phyloP scores from a whole-genome alignment of 30 jellyfish, hydroid and myxozoan genomes.

The Pelagia noctiluca region DNA sequence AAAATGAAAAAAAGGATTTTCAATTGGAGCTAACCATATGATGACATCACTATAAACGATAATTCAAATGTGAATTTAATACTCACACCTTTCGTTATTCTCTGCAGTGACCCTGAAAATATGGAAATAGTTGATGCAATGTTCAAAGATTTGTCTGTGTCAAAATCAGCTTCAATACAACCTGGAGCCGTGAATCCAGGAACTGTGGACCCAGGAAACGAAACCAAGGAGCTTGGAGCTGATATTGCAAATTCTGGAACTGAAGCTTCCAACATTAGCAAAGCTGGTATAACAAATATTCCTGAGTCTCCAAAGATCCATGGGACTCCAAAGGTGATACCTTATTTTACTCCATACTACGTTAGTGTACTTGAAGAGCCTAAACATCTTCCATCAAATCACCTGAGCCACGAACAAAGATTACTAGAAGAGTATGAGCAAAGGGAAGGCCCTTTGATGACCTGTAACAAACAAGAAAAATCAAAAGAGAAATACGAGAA shows the following conservation, averaged over 20 bases:
- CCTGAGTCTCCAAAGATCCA: neutral
- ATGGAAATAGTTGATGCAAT: neutral
- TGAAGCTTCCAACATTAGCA: neutral
- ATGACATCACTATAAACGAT: too few relatives aligned
- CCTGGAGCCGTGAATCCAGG: too few relatives aligned
- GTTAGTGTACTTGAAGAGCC: slow-evolving; percentile 54
- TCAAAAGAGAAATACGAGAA: slow-evolving; percentile 71
- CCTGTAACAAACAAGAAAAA: neutral
- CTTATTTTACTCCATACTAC: slow-evolving; percentile 18
- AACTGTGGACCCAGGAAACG: neutral
- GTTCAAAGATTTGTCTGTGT: slow-evolving; percentile 6
- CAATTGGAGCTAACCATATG: too few relatives aligned
- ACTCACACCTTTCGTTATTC: too few relatives aligned
- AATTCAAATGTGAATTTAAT: too few relatives aligned
- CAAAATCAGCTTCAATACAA: neutral
- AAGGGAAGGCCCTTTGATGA: slow-evolving; percentile 37
- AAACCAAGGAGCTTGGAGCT: neutral
- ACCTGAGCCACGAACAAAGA: slow-evolving; percentile 4
- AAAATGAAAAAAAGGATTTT: too few relatives aligned
- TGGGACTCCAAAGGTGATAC: neutral
- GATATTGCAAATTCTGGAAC: neutral
- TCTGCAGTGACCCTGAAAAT: neutral
- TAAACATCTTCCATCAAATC: neutral
- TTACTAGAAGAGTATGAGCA: slow-evolving; percentile 39
- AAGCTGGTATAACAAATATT: neutral